Evolutionary conservation across 2,797 vertebrate genomes (phyloP).

Genomic region (Sebastes glaucus): DNA sequence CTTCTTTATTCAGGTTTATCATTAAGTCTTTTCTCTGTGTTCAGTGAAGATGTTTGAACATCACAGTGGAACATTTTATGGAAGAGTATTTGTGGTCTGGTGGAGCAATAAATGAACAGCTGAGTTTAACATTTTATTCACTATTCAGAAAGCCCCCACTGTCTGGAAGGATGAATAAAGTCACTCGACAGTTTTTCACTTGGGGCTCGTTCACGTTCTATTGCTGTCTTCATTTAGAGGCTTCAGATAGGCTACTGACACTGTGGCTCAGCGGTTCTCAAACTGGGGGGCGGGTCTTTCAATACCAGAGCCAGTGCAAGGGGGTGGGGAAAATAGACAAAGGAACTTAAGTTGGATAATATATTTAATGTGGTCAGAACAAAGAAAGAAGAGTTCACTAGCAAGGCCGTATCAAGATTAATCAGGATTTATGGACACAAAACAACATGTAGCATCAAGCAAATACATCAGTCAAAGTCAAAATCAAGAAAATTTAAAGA

Average conservation of each 20-base stretch:
- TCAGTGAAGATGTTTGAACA: not conserved
- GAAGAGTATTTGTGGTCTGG: not conserved
- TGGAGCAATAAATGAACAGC: conserved; percentile 1
- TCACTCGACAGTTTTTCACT: not conserved
- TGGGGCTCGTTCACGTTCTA: not conserved
- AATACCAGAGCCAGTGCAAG: not conserved
- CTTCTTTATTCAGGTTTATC: conserved; percentile 1
- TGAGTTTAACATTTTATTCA: not conserved
- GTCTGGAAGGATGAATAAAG: not conserved
- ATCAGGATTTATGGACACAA: not conserved
- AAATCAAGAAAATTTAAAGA: not conserved
- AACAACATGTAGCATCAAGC: not conserved
- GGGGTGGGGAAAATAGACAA: not conserved
- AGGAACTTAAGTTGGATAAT: not conserved
- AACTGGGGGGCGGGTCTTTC: not conserved
- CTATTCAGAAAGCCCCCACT: not conserved
- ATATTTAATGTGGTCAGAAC: not conserved
- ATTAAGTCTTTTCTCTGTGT: not conserved
- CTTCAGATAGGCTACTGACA: not conserved
- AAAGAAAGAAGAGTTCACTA: not conserved
- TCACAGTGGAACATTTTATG: not conserved
- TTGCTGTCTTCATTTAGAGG: not conserved
- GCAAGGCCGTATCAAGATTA: too few relatives aligned
- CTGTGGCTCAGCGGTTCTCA: not conserved
- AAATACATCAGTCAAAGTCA: not conserved